phyloP scores from a whole-genome alignment of 2,888 invertebrate genomes.

The Cerceris rybyensis region DNA sequence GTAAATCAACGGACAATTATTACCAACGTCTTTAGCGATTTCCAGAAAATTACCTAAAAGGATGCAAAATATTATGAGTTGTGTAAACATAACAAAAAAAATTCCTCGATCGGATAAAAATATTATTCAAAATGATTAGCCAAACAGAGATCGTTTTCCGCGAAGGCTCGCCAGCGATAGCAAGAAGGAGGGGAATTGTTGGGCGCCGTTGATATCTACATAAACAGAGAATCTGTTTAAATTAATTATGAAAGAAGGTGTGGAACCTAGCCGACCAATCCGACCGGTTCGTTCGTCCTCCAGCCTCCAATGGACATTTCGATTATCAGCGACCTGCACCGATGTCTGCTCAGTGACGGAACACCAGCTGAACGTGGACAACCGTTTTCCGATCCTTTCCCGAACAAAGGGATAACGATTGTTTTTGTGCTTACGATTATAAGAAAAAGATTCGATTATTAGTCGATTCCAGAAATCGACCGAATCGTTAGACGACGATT shows the following conservation, averaged over 20 bases:
- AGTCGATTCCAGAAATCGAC: too few species aligned
- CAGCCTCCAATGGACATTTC: conserved; percentile 63
- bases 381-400: conserved; percentile 23
- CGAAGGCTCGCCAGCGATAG: conserved; percentile 8
- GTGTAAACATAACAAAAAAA: not conserved
- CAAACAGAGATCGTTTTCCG: conserved; percentile 3
- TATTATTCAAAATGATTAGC: conserved; percentile 1
- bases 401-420: not conserved
- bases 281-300: conserved; percentile 76
- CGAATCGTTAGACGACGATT: too few species aligned
- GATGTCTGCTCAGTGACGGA: conserved; percentile 73
- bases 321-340: conserved; percentile 69
- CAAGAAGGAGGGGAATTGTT: conserved; percentile 22
- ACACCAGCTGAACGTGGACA: conserved; percentile 35
- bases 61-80: not conserved
- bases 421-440: not conserved
- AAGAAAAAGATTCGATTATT: not conserved
- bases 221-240: conserved; percentile 55
- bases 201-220: conserved; percentile 31
- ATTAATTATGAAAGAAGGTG: conserved; percentile 79
- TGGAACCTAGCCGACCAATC: conserved; percentile 79
- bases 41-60: not conserved
- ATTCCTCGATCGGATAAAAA: not conserved
- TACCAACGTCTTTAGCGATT: too few species aligned
- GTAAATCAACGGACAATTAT: too few species aligned